phyloP scores from a whole-genome alignment of 2,113 vertebrate species.

The Chloroceryle aenea region DNA sequence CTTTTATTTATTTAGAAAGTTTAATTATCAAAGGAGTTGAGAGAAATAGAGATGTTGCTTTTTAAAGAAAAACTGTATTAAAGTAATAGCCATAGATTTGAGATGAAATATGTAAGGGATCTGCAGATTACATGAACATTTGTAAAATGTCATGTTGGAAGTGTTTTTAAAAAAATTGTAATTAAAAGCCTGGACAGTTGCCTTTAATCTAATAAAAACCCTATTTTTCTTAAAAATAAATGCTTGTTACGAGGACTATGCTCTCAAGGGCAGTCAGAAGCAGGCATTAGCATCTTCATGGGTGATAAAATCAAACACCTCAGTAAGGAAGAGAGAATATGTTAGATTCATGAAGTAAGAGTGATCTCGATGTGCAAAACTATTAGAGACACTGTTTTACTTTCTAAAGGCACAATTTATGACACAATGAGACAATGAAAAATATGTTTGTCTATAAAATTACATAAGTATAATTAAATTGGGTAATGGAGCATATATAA shows the following conservation, averaged over 20 bases:
- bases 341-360: background rate
- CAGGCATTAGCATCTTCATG: background rate
- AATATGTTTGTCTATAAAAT: background rate
- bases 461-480: constrained; percentile 27
- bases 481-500: background rate
- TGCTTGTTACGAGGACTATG: background rate
- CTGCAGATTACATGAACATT: background rate
- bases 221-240: background rate
- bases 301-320: background rate
- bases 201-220: background rate
- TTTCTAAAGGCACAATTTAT: background rate
- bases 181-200: background rate
- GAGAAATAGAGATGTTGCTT: background rate
- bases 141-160: background rate
- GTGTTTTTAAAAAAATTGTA: background rate
- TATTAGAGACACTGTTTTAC: background rate
- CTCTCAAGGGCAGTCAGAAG: background rate
- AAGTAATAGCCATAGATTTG: background rate
- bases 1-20: background rate
- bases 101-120: background rate
- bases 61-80: background rate
- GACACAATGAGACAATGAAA: background rate
- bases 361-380: background rate
- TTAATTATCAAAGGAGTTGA: background rate
- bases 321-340: background rate